These are phyloP conservation scores for Schizothorax lantsangensis DNA, from an alignment of 2,797 vertebrate species.

Conservation along the genomic window DNA sequence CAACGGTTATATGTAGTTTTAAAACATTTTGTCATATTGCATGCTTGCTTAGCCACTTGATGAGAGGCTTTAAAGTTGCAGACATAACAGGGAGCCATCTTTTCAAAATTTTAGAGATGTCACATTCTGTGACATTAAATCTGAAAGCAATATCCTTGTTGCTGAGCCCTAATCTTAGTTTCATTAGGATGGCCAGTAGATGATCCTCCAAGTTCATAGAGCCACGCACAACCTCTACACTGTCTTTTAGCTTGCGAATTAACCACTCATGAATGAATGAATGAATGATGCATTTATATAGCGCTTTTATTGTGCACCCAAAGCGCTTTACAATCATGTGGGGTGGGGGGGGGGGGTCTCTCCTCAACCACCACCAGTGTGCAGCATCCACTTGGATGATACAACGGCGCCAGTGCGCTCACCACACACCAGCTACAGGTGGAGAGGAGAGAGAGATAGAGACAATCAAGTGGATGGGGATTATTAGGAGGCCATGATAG, in stretches of 20 bases:
- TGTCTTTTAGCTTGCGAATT: not conserved
- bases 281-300: too few species aligned
- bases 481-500: too few species aligned
- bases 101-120: not conserved
- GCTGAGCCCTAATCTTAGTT: conserved; percentile 6
- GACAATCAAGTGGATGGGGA: too few species aligned
- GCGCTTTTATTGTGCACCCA: too few species aligned
- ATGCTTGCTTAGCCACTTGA: not conserved
- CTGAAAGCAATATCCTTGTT: conserved; percentile 10
- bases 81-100: conserved; percentile 1
- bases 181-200: not conserved
- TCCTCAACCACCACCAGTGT: too few species aligned
- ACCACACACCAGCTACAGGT: too few species aligned
- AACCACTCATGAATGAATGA: not conserved
- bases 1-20: not conserved
- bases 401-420: too few species aligned
- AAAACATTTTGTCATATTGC: not conserved
- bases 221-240: not conserved
- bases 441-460: too few species aligned
- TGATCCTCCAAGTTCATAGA: not conserved
- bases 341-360: too few species aligned
- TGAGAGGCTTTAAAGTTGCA: not conserved
- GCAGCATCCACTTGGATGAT: too few species aligned
- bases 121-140: conserved; percentile 2
- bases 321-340: too few species aligned